These are phyloP conservation scores for Lycaon pictus DNA, from an alignment of 2,113 vertebrate species.

Conservation along the genomic window DNA sequence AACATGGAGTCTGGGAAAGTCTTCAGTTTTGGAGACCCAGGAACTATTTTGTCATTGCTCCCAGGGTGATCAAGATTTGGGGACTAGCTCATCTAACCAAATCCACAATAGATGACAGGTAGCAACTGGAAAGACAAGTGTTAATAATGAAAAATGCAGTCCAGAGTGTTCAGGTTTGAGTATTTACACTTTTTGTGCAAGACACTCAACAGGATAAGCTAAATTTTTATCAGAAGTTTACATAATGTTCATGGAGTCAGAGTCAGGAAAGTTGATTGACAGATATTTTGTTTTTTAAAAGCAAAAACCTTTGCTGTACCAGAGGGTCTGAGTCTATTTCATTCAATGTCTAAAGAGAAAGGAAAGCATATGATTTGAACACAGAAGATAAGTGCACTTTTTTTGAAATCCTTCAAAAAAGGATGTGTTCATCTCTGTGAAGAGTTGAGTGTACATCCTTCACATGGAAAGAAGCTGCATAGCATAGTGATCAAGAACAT, in stretches of 20 bases:
- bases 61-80: not conserved
- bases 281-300: not conserved
- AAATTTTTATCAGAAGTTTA: not conserved
- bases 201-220: not conserved
- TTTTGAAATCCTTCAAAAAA: not conserved
- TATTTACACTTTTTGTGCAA: not conserved
- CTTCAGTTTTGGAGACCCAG: not conserved
- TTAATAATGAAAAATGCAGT: not conserved
- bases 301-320: not conserved
- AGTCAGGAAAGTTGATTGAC: not conserved
- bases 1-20: not conserved
- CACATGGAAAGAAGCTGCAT: not conserved
- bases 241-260: not conserved
- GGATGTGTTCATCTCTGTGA: not conserved
- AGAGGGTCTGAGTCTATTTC: not conserved
- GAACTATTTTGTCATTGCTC: not conserved
- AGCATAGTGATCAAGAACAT: not conserved
- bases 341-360: not conserved
- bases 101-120: not conserved
- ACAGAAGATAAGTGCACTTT: not conserved
- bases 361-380: not conserved
- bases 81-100: not conserved
- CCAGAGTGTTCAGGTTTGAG: not conserved
- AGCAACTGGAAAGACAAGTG: not conserved
- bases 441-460: not conserved